A percentile compares a stretch with the other conserved stretches of the same genome.
Evolutionary conservation across 1,140 invertebrate species (phyloP).

Genomic region (Bathynomus jamesi): DNA sequence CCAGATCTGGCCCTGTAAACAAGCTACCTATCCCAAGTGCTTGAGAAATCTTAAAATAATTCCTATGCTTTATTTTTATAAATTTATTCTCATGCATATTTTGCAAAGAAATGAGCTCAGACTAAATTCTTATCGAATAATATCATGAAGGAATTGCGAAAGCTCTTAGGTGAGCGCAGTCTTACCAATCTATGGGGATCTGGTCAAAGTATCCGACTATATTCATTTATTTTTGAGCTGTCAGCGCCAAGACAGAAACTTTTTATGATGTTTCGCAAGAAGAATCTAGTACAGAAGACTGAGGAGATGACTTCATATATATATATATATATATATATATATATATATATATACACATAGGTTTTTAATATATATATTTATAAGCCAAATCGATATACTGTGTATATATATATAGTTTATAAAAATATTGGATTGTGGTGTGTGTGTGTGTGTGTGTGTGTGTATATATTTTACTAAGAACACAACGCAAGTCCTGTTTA

Average conservation of each 20-base stretch:
- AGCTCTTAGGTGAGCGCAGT: too few species aligned
- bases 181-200: not conserved
- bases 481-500: too few species aligned
- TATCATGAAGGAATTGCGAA: not conserved
- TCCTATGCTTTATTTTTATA: not conserved
- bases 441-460: not conserved
- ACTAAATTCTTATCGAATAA: not conserved
- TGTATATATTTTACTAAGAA: not conserved
- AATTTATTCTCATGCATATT: not conserved
- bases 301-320: not conserved
- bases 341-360: not conserved
- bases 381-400: not conserved
- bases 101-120: not conserved
- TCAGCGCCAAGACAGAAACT: not conserved
- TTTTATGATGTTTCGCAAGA: not conserved
- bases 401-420: not conserved
- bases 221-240: not conserved
- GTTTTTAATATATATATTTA: not conserved
- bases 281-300: not conserved
- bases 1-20: not conserved
- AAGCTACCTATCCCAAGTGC: not conserved
- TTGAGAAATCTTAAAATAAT: not conserved
- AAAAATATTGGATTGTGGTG: not conserved
- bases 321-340: not conserved
- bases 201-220: not conserved